phyloP scores from a whole-genome alignment of 2,888 invertebrate genomes.

The Tipula confusa region DNA sequence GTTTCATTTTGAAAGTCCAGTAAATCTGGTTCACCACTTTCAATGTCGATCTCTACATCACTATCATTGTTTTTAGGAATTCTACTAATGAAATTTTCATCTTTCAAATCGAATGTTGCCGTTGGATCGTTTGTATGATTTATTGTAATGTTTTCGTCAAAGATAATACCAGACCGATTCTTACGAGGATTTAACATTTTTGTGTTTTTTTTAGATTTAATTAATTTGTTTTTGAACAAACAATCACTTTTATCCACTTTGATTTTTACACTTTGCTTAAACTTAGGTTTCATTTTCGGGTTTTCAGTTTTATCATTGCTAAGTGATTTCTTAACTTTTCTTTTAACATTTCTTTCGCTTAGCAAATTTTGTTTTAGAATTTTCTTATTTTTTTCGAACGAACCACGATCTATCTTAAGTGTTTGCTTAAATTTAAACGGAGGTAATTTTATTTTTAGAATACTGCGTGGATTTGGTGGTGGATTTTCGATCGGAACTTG shows the following conservation, averaged over 20 bases:
- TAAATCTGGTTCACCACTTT: conserved; percentile 43
- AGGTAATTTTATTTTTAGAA: conserved; percentile 33
- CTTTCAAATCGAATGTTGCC: conserved; percentile 31
- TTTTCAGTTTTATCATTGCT: background rate
- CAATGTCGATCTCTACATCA: conserved; percentile 59
- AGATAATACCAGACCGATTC: conserved; percentile 31
- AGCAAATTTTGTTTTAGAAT: background rate
- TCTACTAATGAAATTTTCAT: background rate
- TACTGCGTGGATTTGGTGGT: conserved; percentile 32
- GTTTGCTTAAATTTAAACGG: conserved; percentile 37
- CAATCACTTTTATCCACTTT: conserved; percentile 21
- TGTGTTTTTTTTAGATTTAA: background rate
- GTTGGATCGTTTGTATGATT: conserved; percentile 36
- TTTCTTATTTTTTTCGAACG: conserved; percentile 33
- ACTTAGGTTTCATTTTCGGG: conserved; percentile 13
- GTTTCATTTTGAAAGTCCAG: background rate
- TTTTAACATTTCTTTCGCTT: background rate
- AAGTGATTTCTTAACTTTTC: background rate
- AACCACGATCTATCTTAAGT: conserved; percentile 34
- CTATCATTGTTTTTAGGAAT: conserved; percentile 38
- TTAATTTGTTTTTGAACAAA: conserved; percentile 5
- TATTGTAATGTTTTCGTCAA: conserved; percentile 36
- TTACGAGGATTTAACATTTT: conserved; percentile 30
- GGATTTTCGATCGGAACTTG: background rate
- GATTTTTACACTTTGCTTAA: conserved; percentile 35